Conservation (phyloP, 2,888 invertebrate species). For the Agrotis exclamationis region DNA sequence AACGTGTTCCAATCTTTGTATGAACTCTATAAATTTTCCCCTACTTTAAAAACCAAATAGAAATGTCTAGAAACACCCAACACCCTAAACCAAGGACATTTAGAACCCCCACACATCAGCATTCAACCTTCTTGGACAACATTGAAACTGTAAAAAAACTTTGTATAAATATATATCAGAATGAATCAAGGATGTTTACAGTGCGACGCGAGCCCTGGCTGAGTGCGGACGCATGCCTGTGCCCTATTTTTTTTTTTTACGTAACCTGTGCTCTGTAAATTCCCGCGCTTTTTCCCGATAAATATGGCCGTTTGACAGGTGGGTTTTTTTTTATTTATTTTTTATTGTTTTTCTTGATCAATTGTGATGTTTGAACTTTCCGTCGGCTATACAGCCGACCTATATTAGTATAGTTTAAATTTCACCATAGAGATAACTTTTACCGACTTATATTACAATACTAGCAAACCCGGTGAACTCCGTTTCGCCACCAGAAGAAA, state of each 20-base stretch:
- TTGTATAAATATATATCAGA: conserved; percentile 45
- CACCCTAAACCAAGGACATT: not conserved
- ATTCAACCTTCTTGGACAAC: not conserved
- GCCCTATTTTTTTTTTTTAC: conserved; percentile 24
- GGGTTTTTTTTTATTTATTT: not conserved
- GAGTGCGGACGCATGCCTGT: conserved; percentile 40
- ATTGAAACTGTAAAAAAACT: conserved; percentile 13
- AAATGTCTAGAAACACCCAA: not conserved
- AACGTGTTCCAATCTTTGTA: too few species aligned
- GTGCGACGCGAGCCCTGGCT: conserved; percentile 40
- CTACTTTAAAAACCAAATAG: not conserved
- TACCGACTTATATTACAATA: too few species aligned
- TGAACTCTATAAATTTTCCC: too few species aligned
- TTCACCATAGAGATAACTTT: too few species aligned
- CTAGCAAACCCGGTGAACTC: too few species aligned
- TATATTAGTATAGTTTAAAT: too few species aligned
- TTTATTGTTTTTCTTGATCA: not conserved
- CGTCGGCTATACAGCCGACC: too few species aligned
- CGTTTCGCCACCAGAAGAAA: too few species aligned
- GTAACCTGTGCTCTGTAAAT: conserved; percentile 21
- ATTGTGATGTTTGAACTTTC: not conserved
- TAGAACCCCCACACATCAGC: not conserved
- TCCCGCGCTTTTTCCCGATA: conserved; percentile 42
- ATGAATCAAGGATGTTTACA: conserved; percentile 36
- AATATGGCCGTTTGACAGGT: conserved; percentile 50